Evolutionary conservation across 2,797 vertebrate species (phyloP), one percentile per base, ranked within the genome.

Genomic region (Cryptoprocta ferox): DNA sequence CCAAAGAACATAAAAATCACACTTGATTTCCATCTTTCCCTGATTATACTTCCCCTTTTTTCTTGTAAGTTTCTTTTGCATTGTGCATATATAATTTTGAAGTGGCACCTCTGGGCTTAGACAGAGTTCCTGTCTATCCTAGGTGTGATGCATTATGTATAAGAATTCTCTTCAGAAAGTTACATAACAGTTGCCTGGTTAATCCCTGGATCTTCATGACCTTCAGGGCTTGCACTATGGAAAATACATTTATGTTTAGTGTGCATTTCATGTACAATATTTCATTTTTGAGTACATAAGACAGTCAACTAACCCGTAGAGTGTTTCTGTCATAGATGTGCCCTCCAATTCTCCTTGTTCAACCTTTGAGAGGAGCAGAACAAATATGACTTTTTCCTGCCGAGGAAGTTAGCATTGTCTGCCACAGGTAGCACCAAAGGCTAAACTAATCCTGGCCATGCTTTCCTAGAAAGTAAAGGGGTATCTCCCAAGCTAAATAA

Each of bases 301-400:
- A 81, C 42, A 50, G 26, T 83, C n/a, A 30, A 48, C 30, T 30
- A 68, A 61, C 89, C 3, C 9, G 61, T 97, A 91, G 66, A 95
- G 66, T 85, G 39, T 80, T 97, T 92, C 88, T 81, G 26, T 45
- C 61, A 96, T n/a, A 76, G 92, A 96, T 94, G 94, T 96, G 86
- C 92, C 71, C 95, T 98, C 85, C 65, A 90, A 81, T 73, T 95
- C 76, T 61, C 86, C 79, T 91, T 89, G 89, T 61, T 97, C 98
- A 98, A 95, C 88, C 91, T 95, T 50, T 39, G 30, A 61, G 28
- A 91, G 78, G 85, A 86, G 53, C n/a, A 92, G 85, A 63, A 68
- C 24, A 97, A 90, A 80, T 28, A 9, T 2, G 11, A 91, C 4
- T 26, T n/a, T 89, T 89, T 93, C 42, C 86, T 91, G 12, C 53